Base-by-base conservation (phyloP, 2,113 vertebrate species). In the Catagonus wagneri region DNA sequence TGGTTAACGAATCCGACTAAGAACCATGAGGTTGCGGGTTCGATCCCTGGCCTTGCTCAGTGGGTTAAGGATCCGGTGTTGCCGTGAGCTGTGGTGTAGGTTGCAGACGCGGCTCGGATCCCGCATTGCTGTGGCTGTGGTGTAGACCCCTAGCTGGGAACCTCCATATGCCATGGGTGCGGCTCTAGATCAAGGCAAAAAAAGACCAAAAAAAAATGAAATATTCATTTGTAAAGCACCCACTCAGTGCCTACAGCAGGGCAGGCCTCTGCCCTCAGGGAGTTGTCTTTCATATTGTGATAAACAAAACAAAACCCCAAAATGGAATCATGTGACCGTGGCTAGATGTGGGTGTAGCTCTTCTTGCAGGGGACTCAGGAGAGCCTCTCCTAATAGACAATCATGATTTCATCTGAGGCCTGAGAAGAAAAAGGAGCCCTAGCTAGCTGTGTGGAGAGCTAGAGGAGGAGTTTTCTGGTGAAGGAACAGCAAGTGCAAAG, bases 331-430 rank as follows among this genome's bases (percentile, higher is more conserved):
- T 29, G 23, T 22, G 36, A 54, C 75, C 25, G 23, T n/a, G n/a
- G 36, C 80, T 54, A 79, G n/a, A 13, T 12, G 36, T 52, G 22
- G 32, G 63, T 27, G 36, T 66, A 65, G 54, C 25, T 44, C 36
- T 20, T 90, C 34, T 52, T 54, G 69, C 75, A 32, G 12, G 50
- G 56, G 19, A 60, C 4, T 65, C 74, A 36, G 34, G 89, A 83
- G 23, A 39, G 36, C 13, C 29, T 74, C 32, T 75, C 39, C 44
- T n/a, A 80, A 54, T 3, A 69, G 16, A 80, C 25, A 34, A 36
- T 86, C 93, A 27, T 6, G 76, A 79, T 83, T 78, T 93, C 61
- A 74, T 61, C 66, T 17, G n/a, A 95, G 58, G 83, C 68, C 89
- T 75, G 68, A 79, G 50, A 60, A 91, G 60, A 54, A 44, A 81